These are phyloP conservation scores for Punctoribates punctum DNA, from an alignment of 2,888 invertebrate species.

Conservation along the genomic window DNA sequence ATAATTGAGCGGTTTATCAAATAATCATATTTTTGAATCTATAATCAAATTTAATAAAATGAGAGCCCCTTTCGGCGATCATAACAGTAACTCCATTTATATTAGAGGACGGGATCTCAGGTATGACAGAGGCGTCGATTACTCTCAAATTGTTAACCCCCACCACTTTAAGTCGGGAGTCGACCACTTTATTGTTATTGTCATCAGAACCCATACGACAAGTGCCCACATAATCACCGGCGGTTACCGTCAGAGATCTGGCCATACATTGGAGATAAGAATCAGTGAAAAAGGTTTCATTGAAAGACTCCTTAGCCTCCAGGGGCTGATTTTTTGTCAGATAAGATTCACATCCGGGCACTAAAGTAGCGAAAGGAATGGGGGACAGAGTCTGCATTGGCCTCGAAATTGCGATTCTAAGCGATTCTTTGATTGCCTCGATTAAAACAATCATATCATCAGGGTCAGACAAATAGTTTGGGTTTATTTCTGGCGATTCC, in stretches of 20 bases:
- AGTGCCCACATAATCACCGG: slow-evolving; percentile 36
- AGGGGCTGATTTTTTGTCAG: not conserved
- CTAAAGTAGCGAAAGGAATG: not conserved
- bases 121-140: not conserved
- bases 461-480: slow-evolving; percentile 31
- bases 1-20: too few species aligned
- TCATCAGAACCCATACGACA: not conserved
- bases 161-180: not conserved
- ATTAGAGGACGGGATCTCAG: not conserved
- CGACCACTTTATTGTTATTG: not conserved
- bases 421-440: slow-evolving; percentile 12
- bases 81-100: not conserved
- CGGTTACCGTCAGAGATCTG: slow-evolving; percentile 18
- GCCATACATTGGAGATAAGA: slow-evolving; percentile 32
- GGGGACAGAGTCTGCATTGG: not conserved
- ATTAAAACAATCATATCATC: not conserved
- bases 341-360: not conserved
- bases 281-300: not conserved
- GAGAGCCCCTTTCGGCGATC: not conserved
- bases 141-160: not conserved
- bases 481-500: slow-evolving; percentile 21
- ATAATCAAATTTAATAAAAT: not conserved
- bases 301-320: not conserved
- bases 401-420: not conserved
- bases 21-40: not conserved